Base-by-base conservation (phyloP, 2,888 invertebrate genomes). In the Merodon equestris region DNA sequence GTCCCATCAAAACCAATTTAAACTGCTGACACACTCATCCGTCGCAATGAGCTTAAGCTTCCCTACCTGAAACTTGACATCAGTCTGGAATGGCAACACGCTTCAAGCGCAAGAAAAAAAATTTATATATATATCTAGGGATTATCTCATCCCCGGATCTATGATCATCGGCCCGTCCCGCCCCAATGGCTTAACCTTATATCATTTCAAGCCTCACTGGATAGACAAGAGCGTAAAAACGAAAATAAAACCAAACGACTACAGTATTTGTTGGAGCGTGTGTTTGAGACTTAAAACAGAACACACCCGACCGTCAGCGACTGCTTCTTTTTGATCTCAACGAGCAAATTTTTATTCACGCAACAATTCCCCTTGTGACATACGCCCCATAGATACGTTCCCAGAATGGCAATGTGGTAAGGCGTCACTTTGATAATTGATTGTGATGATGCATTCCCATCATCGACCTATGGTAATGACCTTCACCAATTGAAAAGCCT, bases 171-270 rank as follows among this genome's bases (percentile, higher is more conserved):
- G 1, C 38, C 36, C 51, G 12, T n/a, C 10, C 34, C 50, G 19
- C 5, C 50, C 42, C 51, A 36, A 9, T 63, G 18, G 56, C 34
- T 42, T 34, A 42, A 54, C 47, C 48, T 73, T 77, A 68, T 53
- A 63, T 73, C 77, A 77, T 77, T 77, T 77, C 77, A 77, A 72
- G 77, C 77, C 67, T 58, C 47, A 67, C 15, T 63, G 77, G 51
- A 54, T 77, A 61, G 67, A 67, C 77, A 72, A 58, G 73, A 73
- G 77, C 77, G 67, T 67, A 57, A 73, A 67, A 77, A 77, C 51
- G 27, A 27, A 27, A 27, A 7, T 7, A 7, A 27, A 27, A 27
- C 2, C 2, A 7, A 27, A 27, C 27, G 27, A 27, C 7, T 27
- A 7, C 2, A 27, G 7, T 77, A 73, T 73, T 77, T 73, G 67